A percentile compares a stretch with the other conserved stretches of the same genome.
These are phyloP conservation scores for Phrynosoma platyrhinos DNA, from an alignment of 2,113 vertebrate genomes.

Conservation along the genomic window DNA sequence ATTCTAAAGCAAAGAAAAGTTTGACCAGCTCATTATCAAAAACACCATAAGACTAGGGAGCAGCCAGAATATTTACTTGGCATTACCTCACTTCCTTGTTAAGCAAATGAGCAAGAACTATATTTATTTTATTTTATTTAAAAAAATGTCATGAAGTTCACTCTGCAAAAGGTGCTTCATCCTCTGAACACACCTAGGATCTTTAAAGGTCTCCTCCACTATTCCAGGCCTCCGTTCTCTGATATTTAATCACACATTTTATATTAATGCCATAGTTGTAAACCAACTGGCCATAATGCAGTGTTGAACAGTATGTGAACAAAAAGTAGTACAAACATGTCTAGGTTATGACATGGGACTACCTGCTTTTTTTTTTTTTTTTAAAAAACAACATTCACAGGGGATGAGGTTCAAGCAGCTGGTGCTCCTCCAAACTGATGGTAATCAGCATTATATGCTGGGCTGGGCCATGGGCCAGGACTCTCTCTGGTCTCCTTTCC, in stretches of 20 bases:
- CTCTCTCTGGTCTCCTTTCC: no score
- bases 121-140: background rate
- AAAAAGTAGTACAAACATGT: background rate
- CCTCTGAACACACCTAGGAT: conserved; percentile 2
- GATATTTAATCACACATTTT: background rate
- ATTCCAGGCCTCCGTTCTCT: background rate
- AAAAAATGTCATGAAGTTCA: background rate
- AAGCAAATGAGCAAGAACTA: background rate
- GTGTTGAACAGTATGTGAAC: background rate
- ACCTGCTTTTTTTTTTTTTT: no score
- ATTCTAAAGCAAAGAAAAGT: background rate
- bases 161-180: background rate
- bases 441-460: no score
- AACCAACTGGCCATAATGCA: background rate
- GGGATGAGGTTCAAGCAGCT: no score
- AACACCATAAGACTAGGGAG: conserved; percentile 16
- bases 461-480: no score
- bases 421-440: no score
- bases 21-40: background rate
- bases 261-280: background rate
- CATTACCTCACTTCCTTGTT: conserved; percentile 37
- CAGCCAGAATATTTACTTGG: background rate
- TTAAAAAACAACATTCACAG: no score
- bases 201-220: background rate
- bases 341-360: background rate